Evolutionary conservation across 2,797 vertebrate species (phyloP).

Genomic region (Pseudochirops corinnae): DNA sequence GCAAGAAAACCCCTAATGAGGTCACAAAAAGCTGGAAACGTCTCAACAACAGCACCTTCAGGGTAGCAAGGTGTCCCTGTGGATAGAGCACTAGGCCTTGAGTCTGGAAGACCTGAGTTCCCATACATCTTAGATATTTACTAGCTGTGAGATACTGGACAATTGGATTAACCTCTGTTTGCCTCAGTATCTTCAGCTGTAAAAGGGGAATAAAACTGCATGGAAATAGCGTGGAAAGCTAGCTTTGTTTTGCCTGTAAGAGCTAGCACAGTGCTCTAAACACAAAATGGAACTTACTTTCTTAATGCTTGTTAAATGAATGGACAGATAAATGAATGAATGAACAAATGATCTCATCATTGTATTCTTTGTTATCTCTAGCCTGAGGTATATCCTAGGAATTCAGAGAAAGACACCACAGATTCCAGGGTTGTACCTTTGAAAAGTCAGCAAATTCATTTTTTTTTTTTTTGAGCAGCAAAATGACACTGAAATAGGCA

Average conservation of each 20-base stretch:
- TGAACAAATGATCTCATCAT: background rate
- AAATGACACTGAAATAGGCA: conserved; percentile 53
- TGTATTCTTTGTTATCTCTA: background rate
- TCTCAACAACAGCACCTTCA: background rate
- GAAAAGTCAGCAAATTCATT: conserved; percentile 44
- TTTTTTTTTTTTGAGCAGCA: conserved; percentile 32
- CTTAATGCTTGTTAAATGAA: background rate
- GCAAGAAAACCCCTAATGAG: background rate
- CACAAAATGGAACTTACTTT: background rate
- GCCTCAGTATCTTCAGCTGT: background rate
- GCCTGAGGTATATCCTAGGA: background rate
- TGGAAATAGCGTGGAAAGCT: background rate
- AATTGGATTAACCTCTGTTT: background rate
- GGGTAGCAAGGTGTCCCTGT: no score
- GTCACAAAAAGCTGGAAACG: background rate
- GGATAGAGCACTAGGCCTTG: background rate
- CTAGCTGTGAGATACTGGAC: background rate
- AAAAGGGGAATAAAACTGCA: background rate
- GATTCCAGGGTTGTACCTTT: background rate
- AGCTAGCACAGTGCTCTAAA: background rate
- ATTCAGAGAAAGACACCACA: conserved; percentile 2
- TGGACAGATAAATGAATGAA: background rate
- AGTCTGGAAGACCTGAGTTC: background rate
- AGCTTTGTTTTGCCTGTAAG: background rate
- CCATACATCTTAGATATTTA: background rate